Evolutionary conservation across 2,797 vertebrate genomes (phyloP), one percentile per base, ranked within the genome.

Genomic region (Neosilurus mollespiculum): DNA sequence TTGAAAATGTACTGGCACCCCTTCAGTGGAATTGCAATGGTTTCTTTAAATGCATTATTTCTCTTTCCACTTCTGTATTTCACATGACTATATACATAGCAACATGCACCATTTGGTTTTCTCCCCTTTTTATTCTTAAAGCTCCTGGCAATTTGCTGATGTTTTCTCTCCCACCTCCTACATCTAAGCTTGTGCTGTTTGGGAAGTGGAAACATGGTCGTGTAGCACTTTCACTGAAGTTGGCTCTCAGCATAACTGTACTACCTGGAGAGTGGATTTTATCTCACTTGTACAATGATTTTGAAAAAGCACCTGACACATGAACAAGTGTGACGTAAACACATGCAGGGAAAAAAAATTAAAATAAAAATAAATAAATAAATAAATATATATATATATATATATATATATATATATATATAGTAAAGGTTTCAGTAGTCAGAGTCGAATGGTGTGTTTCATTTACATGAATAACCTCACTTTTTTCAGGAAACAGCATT

Each of bases 81-180:
- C n/a, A 24, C 43, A 24, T 16, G 14, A 15, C 49, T 26, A 14
- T n/a, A 43, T 15, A 66, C 8, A 20, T 12, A 71, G 4, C 22
- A 7, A 2, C 6, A 5, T 71, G 22, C 10, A 5, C 5, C 11
- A 53, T 15, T 71, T 9, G 5, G 2, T 22, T 56, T 75, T 20
- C 2, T 18, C 4, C 34, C 0, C 7, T 58, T 20, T 1, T 34
- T 58, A 7, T 2, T 11, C 26, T 30, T 20, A 7, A 4, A 54
- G 9, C 72, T 58, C 53, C 53, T 58, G 53, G 24, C 20, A 61
- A 5, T 49, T 12, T 34, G n/a, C 75, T 15, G 34, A 49, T 77
- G 58, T 77, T 62, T 77, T 24, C n/a, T 43, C 34, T n/a, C 34
- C 8, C 75, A 62, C 75, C 58, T 77, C 58, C 58, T 77, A n/a